A percentile compares a stretch with the other conserved stretches of the same genome.
These are phyloP conservation scores for Andinoacara biseriatus DNA, from an alignment of 2,113 vertebrate species.

Conservation along the genomic window DNA sequence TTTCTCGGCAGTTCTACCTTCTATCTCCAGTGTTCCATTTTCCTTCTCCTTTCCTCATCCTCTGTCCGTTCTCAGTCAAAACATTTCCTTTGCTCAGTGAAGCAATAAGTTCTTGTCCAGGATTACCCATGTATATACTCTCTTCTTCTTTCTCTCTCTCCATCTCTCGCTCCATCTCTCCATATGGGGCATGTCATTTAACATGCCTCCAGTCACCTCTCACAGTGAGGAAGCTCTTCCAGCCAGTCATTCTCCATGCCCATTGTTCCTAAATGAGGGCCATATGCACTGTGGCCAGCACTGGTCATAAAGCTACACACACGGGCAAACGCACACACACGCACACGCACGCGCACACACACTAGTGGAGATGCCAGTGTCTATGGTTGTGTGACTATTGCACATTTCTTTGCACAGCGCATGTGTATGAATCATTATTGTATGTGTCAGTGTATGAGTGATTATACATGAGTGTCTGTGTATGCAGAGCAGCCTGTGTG, in stretches of 20 bases:
- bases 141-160: constrained; percentile 2
- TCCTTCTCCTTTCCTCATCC: not conserved
- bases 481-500: constrained; percentile 25
- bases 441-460: constrained; percentile 62
- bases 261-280: constrained; percentile 79
- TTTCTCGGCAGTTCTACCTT: not conserved
- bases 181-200: constrained; percentile 76
- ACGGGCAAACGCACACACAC: constrained; percentile 37
- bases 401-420: constrained; percentile 42
- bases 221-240: constrained; percentile 74
- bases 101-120: constrained; percentile 36
- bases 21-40: not conserved
- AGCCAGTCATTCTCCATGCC: constrained; percentile 71
- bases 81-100: constrained; percentile 49
- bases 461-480: constrained; percentile 51
- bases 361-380: constrained; percentile 35
- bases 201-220: constrained; percentile 76
- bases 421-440: constrained; percentile 67
- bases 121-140: constrained; percentile 30
- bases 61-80: constrained; percentile 40
- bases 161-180: constrained; percentile 57
- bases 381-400: constrained; percentile 24
- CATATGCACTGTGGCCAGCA: constrained; percentile 76
- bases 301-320: constrained; percentile 69
- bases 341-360: constrained; percentile 11